Evolutionary conservation across 2,888 invertebrate species (phyloP).

Genomic region (Elysia crispata): DNA sequence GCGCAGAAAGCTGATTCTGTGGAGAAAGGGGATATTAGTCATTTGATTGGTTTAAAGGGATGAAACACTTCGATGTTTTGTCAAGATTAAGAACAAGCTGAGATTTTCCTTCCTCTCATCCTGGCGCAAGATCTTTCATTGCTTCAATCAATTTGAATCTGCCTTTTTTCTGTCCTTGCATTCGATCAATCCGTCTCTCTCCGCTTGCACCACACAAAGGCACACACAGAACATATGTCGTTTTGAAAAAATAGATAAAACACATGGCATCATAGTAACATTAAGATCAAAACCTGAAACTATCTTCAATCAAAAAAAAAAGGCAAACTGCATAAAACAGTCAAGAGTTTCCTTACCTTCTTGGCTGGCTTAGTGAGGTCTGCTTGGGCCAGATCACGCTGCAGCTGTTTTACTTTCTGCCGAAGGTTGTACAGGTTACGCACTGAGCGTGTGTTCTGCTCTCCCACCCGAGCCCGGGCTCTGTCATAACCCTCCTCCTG

Average conservation of each 20-base stretch:
- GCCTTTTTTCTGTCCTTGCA: too few species aligned
- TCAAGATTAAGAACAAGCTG: too few species aligned
- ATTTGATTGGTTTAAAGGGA: too few species aligned
- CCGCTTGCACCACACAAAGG: too few species aligned
- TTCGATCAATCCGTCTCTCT: too few species aligned
- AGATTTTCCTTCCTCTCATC: too few species aligned
- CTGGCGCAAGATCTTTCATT: too few species aligned
- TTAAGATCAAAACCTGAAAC: not conserved
- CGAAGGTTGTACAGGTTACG: constrained; percentile 69
- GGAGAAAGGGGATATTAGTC: not conserved
- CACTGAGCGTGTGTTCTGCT: constrained; percentile 65
- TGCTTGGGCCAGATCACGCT: constrained; percentile 60
- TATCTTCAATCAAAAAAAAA: too few species aligned
- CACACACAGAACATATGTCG: too few species aligned
- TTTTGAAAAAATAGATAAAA: not conserved
- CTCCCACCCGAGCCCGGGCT: constrained; percentile 61
- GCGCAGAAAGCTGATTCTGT: constrained; percentile 63
- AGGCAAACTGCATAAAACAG: not conserved
- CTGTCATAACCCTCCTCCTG: constrained; percentile 67
- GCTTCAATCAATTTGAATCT: too few species aligned
- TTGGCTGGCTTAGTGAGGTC: constrained; percentile 58
- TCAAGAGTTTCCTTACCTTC: constrained; percentile 57
- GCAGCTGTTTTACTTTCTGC: constrained; percentile 70
- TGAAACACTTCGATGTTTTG: too few species aligned
- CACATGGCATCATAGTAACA: not conserved